phyloP scores from a whole-genome alignment of 2,113 vertebrate species.

The Lophura nycthemera region DNA sequence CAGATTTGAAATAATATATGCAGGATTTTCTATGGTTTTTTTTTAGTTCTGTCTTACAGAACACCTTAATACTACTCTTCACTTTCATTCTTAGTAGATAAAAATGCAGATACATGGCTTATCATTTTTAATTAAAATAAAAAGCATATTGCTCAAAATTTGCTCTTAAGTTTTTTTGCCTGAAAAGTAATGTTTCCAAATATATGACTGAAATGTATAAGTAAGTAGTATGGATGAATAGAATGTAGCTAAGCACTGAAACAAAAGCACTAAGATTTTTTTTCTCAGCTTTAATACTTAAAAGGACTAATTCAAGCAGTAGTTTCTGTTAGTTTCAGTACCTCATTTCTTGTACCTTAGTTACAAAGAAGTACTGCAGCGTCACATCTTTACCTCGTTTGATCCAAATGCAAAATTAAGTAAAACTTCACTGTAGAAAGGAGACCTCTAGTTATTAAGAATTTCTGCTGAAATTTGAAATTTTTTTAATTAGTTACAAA shows the following conservation, averaged over 20 bases:
- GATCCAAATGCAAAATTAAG: neutral
- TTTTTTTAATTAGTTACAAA: neutral
- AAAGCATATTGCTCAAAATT: neutral
- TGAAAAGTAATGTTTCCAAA: neutral
- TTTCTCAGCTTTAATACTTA: neutral
- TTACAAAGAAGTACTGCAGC: neutral
- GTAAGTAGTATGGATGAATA: neutral
- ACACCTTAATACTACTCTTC: neutral
- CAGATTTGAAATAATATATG: slow-evolving; percentile 9
- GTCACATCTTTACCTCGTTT: neutral
- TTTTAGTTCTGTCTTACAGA: slow-evolving; percentile 10
- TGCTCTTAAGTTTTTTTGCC: neutral
- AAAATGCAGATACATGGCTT: neutral
- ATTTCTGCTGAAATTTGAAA: neutral
- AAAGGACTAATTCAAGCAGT: neutral
- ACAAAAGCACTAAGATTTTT: neutral
- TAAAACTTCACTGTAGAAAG: neutral
- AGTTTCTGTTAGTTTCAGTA: neutral
- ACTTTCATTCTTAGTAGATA: slow-evolving; percentile 14
- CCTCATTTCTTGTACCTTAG: neutral
- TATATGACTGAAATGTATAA: neutral
- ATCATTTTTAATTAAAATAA: slow-evolving; percentile 48
- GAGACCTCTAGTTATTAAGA: neutral
- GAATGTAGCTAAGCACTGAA: neutral
- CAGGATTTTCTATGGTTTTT: neutral